Evolutionary conservation across 2,888 invertebrate species (phyloP), one percentile per base, ranked within the genome.

Genomic region (Melangyna quadrimaculata): DNA sequence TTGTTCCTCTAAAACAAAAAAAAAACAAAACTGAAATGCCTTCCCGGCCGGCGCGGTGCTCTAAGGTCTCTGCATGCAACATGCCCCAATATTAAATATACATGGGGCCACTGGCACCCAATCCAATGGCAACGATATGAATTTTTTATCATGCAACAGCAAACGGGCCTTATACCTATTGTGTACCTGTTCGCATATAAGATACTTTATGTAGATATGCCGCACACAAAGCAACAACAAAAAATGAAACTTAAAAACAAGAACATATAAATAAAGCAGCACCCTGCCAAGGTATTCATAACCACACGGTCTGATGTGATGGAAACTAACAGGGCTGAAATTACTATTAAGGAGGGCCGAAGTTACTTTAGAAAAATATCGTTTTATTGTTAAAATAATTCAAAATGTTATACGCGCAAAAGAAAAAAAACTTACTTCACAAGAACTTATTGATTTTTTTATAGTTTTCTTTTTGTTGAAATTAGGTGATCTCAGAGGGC

Each of bases 61-160:
- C 55, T 55, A 40, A 63, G 55, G 65, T 32, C 57, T 19, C 55
- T 71, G 79, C 73, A 78, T 78, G 81, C 80, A 73, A 63, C 61
- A 29, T 73, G 45, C 72, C 69, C 61, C 63, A 35, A 79, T 51
- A 55, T 77, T 55, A 70, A 80, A 84, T 55, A 77, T 72, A 77
- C 80, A 77, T 72, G 67, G 48, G 75, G 37, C 75, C 71, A 72
- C 71, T 55, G 55, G 73, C 77, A 78, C 81, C 86, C 86, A 86
- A 86, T 81, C 86, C 86, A 78, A 81, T 73, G 73, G 77, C 81
- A 81, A 73, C 57, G 86, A 61, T 63, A 86, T 86, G 86, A 86
- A 86, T 86, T 70, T 86, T 86, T 86, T 77, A 86, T 81, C 86
- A 78, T 86, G 81, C 86, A 86, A 81, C 81, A 77, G 55, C 86